Evolutionary conservation across 1,140 invertebrate species (phyloP).

Genomic region (Panagrolaimus sp.): DNA sequence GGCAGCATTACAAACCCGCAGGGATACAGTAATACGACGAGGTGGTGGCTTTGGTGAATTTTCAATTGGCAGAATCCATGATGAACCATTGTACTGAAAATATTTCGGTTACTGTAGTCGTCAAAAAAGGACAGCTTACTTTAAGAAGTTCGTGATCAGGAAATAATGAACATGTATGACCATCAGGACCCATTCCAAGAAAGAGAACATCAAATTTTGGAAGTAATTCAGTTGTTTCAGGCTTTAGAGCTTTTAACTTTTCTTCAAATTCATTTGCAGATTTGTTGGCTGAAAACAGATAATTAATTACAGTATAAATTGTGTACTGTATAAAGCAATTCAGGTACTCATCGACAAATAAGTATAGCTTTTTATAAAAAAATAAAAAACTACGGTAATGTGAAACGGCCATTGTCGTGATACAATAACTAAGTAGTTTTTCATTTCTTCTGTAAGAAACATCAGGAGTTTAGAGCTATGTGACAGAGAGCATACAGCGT

Average conservation of each 20-base stretch:
- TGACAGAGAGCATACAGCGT: too few species aligned
- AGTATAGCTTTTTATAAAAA: too few species aligned
- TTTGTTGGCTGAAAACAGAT: background rate
- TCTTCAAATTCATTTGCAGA: constrained; percentile 20
- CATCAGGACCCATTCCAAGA: constrained; percentile 93
- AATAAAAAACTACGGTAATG: too few species aligned
- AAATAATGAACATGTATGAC: constrained; percentile 95
- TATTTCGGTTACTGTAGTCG: background rate
- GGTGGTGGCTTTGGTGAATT: constrained; percentile 95
- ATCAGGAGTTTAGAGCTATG: too few species aligned
- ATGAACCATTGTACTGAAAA: background rate
- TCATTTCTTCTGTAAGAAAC: too few species aligned
- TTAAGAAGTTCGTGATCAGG: constrained; percentile 74
- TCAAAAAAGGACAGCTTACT: constrained; percentile 60
- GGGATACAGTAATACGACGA: constrained; percentile 80
- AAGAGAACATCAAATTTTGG: constrained; percentile 76
- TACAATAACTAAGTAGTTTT: too few species aligned
- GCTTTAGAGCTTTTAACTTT: background rate
- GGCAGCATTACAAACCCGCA: constrained; percentile 83
- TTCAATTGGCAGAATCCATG: constrained; percentile 75
- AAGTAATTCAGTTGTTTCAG: constrained; percentile 16
- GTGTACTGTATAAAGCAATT: too few species aligned
- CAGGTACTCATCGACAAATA: too few species aligned
- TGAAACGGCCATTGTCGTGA: too few species aligned
- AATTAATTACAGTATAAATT: too few species aligned